phyloP scores from a whole-genome alignment of 1,140 invertebrate species.

The Scaptomyza graminum region DNA sequence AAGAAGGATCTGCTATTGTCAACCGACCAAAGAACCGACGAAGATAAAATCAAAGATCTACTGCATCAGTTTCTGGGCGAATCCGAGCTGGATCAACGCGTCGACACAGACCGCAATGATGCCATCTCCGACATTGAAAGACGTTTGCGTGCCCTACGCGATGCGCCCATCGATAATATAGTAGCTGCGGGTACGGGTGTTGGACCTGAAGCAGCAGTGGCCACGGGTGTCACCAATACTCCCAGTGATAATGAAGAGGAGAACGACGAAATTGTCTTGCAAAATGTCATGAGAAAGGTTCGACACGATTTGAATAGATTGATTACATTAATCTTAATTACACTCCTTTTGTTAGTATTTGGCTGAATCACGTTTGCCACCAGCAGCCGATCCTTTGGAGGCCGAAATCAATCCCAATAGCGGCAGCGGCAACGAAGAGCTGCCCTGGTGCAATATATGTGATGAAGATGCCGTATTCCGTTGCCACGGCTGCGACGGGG shows the following conservation, averaged over 20 bases:
- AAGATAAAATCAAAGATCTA: conserved; percentile 87
- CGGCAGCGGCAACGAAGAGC: conserved; percentile 85
- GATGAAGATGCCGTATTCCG: conserved; percentile 89
- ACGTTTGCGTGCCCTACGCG: conserved; percentile 81
- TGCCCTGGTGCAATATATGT: conserved; percentile 91
- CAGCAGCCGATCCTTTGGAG: conserved; percentile 62
- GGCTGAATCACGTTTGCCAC: conserved; percentile 66
- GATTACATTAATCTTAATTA: too few species aligned
- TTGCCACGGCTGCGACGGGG: conserved; percentile 88
- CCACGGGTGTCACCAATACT: conserved; percentile 63
- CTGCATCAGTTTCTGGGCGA: conserved; percentile 86
- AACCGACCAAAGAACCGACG: conserved; percentile 85
- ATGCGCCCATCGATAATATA: conserved; percentile 58
- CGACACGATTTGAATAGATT: neutral
- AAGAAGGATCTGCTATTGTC: conserved; percentile 72
- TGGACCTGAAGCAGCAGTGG: neutral
- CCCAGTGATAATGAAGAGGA: conserved; percentile 82
- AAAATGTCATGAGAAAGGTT: conserved; percentile 81
- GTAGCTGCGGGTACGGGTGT: neutral
- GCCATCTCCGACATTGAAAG: conserved; percentile 85
- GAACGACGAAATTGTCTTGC: conserved; percentile 83
- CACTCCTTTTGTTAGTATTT: conserved; percentile 49
- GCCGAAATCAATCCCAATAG: conserved; percentile 32
- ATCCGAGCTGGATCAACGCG: conserved; percentile 84
- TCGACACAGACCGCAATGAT: conserved; percentile 84